A percentile compares a stretch with the other conserved stretches of the same genome.
These are phyloP conservation scores for Apis florea DNA, from an alignment of 1,140 invertebrate species.

Conservation along the genomic window DNA sequence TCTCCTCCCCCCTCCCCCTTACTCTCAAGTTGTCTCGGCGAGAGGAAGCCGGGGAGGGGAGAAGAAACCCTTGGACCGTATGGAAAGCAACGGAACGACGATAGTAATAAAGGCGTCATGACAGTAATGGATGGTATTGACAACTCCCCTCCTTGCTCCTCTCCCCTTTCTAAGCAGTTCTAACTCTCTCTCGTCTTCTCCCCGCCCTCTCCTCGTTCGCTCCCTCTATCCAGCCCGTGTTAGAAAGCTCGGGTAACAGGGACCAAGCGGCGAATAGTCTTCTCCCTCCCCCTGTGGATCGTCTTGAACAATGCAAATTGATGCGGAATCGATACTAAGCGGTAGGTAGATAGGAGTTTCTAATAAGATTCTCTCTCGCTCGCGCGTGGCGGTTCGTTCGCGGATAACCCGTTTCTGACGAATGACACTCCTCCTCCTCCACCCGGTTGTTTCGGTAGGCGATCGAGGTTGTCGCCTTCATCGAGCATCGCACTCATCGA, in stretches of 20 bases:
- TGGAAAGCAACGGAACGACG: slow-evolving; percentile 35
- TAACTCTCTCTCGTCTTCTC: not conserved
- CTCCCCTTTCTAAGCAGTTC: not conserved
- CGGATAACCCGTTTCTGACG: not conserved
- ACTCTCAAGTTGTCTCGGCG: slow-evolving; percentile 28
- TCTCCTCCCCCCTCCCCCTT: not conserved
- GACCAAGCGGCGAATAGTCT: slow-evolving; percentile 65
- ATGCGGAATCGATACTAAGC: slow-evolving; percentile 72
- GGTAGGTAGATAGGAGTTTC: slow-evolving; percentile 63
- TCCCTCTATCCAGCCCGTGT: not conserved
- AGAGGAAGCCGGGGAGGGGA: slow-evolving; percentile 23
- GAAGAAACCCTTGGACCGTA: slow-evolving; percentile 25
- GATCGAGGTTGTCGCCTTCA: too few species aligned
- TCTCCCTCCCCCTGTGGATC: slow-evolving; percentile 40
- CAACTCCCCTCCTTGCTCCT: slow-evolving; percentile 34
- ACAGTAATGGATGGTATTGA: slow-evolving; percentile 64
- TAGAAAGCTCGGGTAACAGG: slow-evolving; percentile 49
- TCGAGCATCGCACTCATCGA: too few species aligned
- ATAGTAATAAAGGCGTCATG: slow-evolving; percentile 59
- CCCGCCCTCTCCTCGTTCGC: not conserved
- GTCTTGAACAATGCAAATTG: slow-evolving; percentile 70
- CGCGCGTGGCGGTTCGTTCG: slow-evolving; percentile 14
- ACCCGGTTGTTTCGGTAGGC: too few species aligned
- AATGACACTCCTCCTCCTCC: not conserved
- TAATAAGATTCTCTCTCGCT: slow-evolving; percentile 68